Conservation (phyloP, 2,888 invertebrate genomes). For the Cantharis rufa region DNA sequence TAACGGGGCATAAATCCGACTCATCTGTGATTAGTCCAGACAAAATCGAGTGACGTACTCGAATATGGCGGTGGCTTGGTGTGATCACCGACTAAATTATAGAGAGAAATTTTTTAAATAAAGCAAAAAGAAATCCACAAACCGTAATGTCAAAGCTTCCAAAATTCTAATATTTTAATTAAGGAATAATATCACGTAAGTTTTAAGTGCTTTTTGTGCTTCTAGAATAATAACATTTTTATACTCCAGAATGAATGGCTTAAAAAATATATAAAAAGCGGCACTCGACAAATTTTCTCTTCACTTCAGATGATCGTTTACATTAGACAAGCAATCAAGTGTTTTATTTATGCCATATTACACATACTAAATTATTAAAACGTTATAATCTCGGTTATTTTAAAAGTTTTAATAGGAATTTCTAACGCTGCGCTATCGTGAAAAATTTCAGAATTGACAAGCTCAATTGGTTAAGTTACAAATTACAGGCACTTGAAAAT, state of each 20-base stretch:
- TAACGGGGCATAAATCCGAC: too few relatives aligned
- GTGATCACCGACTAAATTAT: too few relatives aligned
- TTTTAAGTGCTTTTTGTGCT: not conserved
- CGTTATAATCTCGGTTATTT: not conserved
- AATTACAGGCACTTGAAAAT: not conserved
- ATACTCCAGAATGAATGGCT: not conserved
- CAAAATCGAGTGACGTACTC: too few relatives aligned
- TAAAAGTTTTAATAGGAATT: not conserved
- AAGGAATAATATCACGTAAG: not conserved
- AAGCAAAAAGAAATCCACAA: not conserved
- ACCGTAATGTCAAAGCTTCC: not conserved
- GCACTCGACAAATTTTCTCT: not conserved
- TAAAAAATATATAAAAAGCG: not conserved
- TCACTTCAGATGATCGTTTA: not conserved
- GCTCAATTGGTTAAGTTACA: not conserved
- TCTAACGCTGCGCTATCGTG: not conserved
- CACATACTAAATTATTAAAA: not conserved
- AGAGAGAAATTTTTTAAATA: too few relatives aligned
- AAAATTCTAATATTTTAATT: not conserved
- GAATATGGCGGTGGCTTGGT: too few relatives aligned
- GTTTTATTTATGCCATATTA: not conserved
- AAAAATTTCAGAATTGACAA: not conserved
- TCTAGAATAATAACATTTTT: not conserved
- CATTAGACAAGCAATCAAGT: not conserved
- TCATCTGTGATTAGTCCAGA: too few relatives aligned